Evolutionary conservation across 2,888 invertebrate genomes (phyloP), one percentile per base, ranked within the genome.

Genomic region (Exephanes ischioxanthus): DNA sequence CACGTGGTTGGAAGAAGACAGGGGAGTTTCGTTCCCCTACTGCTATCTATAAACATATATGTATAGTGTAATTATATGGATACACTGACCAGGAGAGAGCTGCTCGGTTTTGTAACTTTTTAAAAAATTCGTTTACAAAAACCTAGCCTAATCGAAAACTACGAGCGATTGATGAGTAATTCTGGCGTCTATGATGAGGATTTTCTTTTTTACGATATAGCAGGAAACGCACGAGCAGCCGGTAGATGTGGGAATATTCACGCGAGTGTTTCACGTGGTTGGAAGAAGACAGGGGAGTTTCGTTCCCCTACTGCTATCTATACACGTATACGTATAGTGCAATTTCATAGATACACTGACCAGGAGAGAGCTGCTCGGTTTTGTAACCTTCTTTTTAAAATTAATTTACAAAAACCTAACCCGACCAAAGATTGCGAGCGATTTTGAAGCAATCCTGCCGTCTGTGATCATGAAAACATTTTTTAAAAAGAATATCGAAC

Each of bases 81-180:
- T 58, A 33, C n/a, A 14, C 33, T 63, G 61, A 63, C 51, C 51
- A 51, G 19, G 55, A 68, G 76, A 76, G 66, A 76, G 76, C n/a
- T 76, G 66, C 16, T 37, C 48, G 37, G 51, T 86, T 86, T 84
- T 80, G 66, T 55, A 84, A 86, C 71, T 76, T 78, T 77, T 68
- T 53, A n/a, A 51, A 51, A 51, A 51, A 19, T 22, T 19, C 1
- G 11, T 5, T 53, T 55, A 55, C 22, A 55, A 48, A 71, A 53
- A 48, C 22, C n/a, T 45, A 30, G 9, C 14, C n/a, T 30, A 1
- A 30, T 26, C 51, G 33, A 71, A 51, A 37, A 71, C n/a, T 55
- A 14, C 41, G 26, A 61, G 1, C 61, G 61, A 30, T 30, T 30
- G 1, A 22, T 26, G 22, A 14, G 58, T 4, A 58, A 9, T 26